Evolutionary conservation across 92 coral and sea anemone genomes (phyloP), one percentile per base, ranked within the genome.

Genomic region (Porites cylindrica): DNA sequence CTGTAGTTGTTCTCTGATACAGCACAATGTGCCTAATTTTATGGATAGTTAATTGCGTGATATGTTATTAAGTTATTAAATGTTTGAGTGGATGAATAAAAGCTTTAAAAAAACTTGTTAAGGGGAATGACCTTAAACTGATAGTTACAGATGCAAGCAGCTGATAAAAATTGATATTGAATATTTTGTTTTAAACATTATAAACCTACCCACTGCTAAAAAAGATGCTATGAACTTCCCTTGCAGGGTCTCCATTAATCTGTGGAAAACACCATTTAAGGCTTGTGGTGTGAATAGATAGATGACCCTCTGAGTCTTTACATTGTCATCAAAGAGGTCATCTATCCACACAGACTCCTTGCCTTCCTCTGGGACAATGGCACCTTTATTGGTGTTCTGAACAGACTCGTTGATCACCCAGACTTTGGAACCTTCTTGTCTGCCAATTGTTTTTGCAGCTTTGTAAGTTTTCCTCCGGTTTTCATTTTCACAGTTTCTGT

Each of bases 401-500:
- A 51, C 16, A 1, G 26, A 24, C 16, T 32, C 52, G 1, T 23
- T 32, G 11, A 70, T 3, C 0, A 70, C 51, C 74, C 74, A 70
- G 43, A 70, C 52, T 3, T 68, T 18, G 0, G 74, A 70, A n/a
- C 74, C 74, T 70, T 26, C 51, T 23, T 70, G 51, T 70, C 51
- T 70, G 2, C 20, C 74, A 11, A 70, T 32, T 8, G 24, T 26
- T 10, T 26, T 32, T 17, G 74, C 74, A 6, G 74, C 74, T 9
- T 32, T 70, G 14, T 9, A 23, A 2, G 52, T 70, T 29, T 70
- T 14, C 16, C 20, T 7, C 26, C 29, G 2, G 72, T 26, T 68
- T 70, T 70, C 74, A 70, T 70, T 70, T 26, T 70, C 52, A 14
- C 52, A 32, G 51, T 70, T 70, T 70, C 74, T 70, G 74, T 70